A percentile compares a stretch with the other conserved stretches of the same genome.
Conservation (phyloP, 2,113 vertebrate genomes). For the Coptodon bakossiorum region DNA sequence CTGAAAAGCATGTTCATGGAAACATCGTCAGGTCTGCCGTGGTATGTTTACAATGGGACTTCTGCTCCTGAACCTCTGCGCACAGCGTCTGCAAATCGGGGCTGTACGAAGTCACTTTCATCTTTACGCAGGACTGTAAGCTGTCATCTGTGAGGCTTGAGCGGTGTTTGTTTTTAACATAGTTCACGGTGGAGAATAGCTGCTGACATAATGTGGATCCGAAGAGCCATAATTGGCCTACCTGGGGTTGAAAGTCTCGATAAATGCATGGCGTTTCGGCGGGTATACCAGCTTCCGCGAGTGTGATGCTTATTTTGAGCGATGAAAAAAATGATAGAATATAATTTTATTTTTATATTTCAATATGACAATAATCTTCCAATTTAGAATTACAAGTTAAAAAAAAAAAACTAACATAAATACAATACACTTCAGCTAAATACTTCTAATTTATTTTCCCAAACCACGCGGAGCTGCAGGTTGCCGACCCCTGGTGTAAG, state of each 20-base stretch:
- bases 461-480: accelerated
- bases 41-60: no score
- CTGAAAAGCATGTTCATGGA: no score
- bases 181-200: accelerated
- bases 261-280: accelerated
- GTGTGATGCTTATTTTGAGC: neutral
- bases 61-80: no score
- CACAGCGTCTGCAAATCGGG: no score
- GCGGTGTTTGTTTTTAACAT: neutral
- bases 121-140: no score
- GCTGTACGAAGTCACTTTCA: no score
- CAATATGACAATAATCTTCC: neutral
- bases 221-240: neutral
- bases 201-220: neutral
- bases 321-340: neutral
- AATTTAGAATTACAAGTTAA: neutral
- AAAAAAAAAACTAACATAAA: neutral
- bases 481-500: neutral
- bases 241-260: accelerated
- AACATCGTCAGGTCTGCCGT: no score
- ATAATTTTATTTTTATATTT: neutral
- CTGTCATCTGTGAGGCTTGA: no score
- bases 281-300: accelerated
- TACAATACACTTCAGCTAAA: neutral
- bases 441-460: neutral